Evolutionary conservation across 2,113 vertebrate species (phyloP).

Genomic region (Plecotus auritus): DNA sequence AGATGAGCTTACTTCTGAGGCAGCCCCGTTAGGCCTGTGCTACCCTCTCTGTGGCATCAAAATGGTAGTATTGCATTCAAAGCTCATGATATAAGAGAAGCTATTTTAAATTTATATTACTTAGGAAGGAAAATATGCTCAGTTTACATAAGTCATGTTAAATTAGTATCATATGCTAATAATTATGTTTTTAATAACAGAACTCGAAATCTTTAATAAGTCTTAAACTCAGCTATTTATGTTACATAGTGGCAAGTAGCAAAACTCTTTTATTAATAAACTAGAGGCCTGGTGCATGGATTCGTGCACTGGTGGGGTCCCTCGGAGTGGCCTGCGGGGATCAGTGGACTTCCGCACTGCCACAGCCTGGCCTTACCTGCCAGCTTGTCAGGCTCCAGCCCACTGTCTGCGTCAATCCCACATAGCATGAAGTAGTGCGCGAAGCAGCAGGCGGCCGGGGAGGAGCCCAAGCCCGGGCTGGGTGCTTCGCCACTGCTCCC

Average conservation of each 20-base stretch:
- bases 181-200: constrained; percentile 79
- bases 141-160: constrained; percentile 73
- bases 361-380: no score
- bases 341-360: no score
- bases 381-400: no score
- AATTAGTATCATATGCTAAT: constrained; percentile 76
- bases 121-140: constrained; percentile 75
- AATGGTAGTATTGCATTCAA: background rate
- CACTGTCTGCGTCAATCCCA: no score
- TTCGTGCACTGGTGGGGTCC: no score
- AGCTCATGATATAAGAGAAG: constrained; percentile 47
- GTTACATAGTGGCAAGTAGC: constrained; percentile 61
- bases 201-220: constrained; percentile 73
- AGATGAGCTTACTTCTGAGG: background rate
- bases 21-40: background rate
- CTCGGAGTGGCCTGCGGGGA: no score
- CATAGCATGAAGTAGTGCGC: no score
- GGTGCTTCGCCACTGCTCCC: no score
- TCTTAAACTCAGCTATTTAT: constrained; percentile 78
- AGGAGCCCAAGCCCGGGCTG: no score
- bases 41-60: background rate
- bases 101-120: constrained; percentile 73
- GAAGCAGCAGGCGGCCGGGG: no score
- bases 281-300: no score
- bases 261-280: constrained; percentile 76